Base-by-base conservation (phyloP, 2,888 invertebrate genomes). In the Dynastes tityus region DNA sequence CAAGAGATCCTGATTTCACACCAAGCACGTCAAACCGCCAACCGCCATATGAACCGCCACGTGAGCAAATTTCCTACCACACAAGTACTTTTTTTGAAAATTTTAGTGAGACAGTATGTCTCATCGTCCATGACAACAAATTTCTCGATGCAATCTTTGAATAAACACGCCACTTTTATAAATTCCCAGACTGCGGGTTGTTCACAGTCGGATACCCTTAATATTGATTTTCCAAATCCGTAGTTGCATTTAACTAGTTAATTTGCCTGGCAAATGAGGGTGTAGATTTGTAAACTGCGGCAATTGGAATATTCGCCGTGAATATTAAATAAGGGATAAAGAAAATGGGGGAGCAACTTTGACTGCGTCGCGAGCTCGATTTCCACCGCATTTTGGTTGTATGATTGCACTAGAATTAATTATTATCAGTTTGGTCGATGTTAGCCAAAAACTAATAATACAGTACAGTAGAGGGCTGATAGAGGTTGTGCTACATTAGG, bases 291-390 rank as follows among this genome's bases (percentile, higher is more conserved):
- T 67, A 67, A 45, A 67, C 27, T 22, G 49, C 45, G 22, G 45
- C 45, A 45, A 49, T 67, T 22, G 45, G 49, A 45, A 16, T 49
- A 49, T 49, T 11, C 45, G 49, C 49, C 67, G 16, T 45, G 67
- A 40, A 67, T 45, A 45, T 67, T 49, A 45, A 67, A 49, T 67
- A 45, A 67, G 67, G 67, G 49, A 49, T 67, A n/a, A 16, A 67
- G 49, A 67, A 45, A 63, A 13, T 22, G 55, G 55, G 55, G 22
- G n/a, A 5, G 22, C 22, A 8, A 2, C 2, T 5, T 16, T 58
- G 16, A 9, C 22, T 58, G n/a, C 22, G 22, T 22, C 22, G 22
- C 22, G 3, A 22, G 16, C 22, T 58, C 22, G 55, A 22, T 22
- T 22, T 58, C 55, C 8, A 58, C 22, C 55, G 27, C 55, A 11